Percentiles rank a stretch among this genome's conserved stretches.
These are phyloP conservation scores for Montipora capricornis DNA, from an alignment of 64 coral and sea anemone species.

Conservation along the genomic window DNA sequence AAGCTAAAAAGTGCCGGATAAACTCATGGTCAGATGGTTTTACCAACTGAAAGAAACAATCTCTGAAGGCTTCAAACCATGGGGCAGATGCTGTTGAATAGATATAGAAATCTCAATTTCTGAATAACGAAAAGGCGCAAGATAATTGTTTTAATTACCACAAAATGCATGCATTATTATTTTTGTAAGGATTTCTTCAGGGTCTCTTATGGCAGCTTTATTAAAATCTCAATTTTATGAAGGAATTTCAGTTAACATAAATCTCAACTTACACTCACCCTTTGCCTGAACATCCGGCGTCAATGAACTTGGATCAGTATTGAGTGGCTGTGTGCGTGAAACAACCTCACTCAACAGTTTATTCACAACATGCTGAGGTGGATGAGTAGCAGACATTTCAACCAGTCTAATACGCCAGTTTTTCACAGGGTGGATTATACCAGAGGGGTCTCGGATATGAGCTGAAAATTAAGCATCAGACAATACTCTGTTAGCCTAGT, in stretches of 20 bases:
- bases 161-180: no score
- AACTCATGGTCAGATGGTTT: conserved; percentile 99
- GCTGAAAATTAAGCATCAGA: conserved; percentile 45
- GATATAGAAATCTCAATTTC: neutral
- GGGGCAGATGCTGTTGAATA: conserved; percentile 82
- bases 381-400: conserved; percentile 96
- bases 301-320: conserved; percentile 55
- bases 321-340: conserved; percentile 77
- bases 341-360: conserved; percentile 98
- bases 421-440: conserved; percentile 86
- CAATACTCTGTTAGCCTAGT: no score
- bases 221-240: no score
- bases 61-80: conserved; percentile 99
- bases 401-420: conserved; percentile 96
- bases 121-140: no score
- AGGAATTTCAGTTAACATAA: no score
- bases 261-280: conserved; percentile 31
- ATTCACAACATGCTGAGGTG: conserved; percentile 94
- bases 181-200: no score
- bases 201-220: no score
- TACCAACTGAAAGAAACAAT: conserved; percentile 96
- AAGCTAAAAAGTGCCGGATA: conserved; percentile 96
- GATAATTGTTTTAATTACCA: no score
- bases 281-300: conserved; percentile 70
- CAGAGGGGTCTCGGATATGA: conserved; percentile 93